Evolutionary conservation across 2,888 invertebrate genomes (phyloP).

Genomic region (Xanthorhoe designata): DNA sequence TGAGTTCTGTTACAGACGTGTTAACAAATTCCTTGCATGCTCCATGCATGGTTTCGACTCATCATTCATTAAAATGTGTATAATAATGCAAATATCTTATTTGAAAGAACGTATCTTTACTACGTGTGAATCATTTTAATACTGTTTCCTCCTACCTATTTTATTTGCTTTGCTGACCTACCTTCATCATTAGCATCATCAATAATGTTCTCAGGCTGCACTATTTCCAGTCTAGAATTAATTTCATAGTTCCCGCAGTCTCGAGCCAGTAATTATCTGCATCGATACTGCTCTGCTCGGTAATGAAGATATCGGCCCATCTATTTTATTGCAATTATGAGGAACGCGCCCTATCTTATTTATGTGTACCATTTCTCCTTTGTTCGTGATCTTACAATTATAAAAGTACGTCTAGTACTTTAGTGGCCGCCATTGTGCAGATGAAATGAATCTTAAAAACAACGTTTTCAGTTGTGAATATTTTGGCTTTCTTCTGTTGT

Average conservation of each 20-base stretch:
- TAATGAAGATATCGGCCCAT: slow-evolving; percentile 76
- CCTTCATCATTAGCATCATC: slow-evolving; percentile 55
- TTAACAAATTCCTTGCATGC: background rate
- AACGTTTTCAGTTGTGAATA: background rate
- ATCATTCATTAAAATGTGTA: background rate
- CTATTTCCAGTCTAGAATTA: slow-evolving; percentile 67
- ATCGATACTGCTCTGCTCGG: slow-evolving; percentile 64
- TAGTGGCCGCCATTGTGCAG: background rate
- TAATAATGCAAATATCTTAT: background rate
- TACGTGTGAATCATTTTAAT: background rate
- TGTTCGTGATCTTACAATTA: slow-evolving; percentile 17
- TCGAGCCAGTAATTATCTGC: slow-evolving; percentile 71
- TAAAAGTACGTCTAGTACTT: background rate
- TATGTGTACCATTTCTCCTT: slow-evolving; percentile 33
- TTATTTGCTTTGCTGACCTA: slow-evolving; percentile 42
- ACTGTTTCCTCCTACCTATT: background rate
- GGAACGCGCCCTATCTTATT: slow-evolving; percentile 34
- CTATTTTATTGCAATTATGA: slow-evolving; percentile 68
- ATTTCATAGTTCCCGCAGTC: slow-evolving; percentile 60
- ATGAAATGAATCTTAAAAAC: background rate
- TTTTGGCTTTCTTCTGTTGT: background rate
- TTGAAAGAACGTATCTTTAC: background rate
- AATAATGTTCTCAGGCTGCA: slow-evolving; percentile 60
- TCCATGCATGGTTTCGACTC: background rate
- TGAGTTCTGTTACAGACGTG: background rate